A percentile compares a stretch with the other conserved stretches of the same genome.
Evolutionary conservation across 2,113 vertebrate species (phyloP).

Genomic region (Etheostoma cragini): DNA sequence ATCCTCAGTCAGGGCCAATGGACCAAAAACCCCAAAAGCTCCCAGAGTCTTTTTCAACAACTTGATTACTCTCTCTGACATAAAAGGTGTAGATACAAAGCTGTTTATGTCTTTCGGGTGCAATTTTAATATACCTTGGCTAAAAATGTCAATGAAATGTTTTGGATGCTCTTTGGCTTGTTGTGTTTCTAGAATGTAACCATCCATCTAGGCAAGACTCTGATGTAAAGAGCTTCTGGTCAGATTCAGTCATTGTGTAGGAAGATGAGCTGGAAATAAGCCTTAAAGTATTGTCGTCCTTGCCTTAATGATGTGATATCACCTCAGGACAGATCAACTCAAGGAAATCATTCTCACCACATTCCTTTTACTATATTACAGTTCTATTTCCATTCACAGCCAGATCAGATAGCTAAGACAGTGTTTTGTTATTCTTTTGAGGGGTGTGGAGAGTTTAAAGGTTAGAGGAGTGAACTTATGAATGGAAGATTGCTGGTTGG

Average conservation of each 20-base stretch:
- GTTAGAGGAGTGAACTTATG: slow-evolving; percentile 37
- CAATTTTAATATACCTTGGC: neutral
- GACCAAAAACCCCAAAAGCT: neutral
- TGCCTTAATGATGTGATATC: neutral
- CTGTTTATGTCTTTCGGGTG: neutral
- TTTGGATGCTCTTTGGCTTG: neutral
- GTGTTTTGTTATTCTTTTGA: slow-evolving; percentile 42
- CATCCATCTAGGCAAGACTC: neutral
- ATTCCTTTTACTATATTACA: slow-evolving; percentile 44
- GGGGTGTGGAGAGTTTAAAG: slow-evolving; percentile 47
- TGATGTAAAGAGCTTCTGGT: neutral
- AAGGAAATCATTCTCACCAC: slow-evolving; percentile 30
- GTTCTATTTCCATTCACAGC: slow-evolving; percentile 45
- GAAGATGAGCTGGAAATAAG: slow-evolving; percentile 32
- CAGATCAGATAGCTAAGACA: neutral
- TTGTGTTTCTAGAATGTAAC: neutral
- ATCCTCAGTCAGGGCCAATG: neutral
- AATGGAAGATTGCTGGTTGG: slow-evolving; percentile 34
- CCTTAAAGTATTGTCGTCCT: neutral
- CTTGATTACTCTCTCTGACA: neutral
- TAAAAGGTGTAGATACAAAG: neutral
- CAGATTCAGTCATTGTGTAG: neutral
- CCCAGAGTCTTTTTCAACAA: neutral
- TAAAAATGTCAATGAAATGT: neutral
- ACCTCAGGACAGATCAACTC: slow-evolving; percentile 20